Percentiles rank a stretch among this genome's conserved stretches.
phyloP scores from a whole-genome alignment of 1,140 invertebrate genomes.

The Nephotettix cincticeps region DNA sequence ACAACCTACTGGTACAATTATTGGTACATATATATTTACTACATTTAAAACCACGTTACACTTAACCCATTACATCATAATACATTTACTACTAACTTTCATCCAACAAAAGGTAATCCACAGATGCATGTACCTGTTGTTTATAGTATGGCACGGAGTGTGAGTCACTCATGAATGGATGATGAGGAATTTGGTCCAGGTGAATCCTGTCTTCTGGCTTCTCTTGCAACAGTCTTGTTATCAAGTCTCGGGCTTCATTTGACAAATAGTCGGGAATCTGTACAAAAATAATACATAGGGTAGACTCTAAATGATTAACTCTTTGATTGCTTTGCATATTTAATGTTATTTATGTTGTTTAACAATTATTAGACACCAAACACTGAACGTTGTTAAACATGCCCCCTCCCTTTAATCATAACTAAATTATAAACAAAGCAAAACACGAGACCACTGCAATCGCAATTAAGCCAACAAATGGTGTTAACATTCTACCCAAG shows the following conservation, averaged over 20 bases:
- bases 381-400: neutral
- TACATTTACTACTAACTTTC: no score
- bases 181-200: conserved; percentile 70
- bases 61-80: no score
- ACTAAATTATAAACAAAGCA: neutral
- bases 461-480: neutral
- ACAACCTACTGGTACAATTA: no score
- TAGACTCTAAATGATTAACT: neutral
- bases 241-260: conserved; percentile 79
- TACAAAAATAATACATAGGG: conserved; percentile 21
- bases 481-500: no score
- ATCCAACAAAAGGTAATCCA: no score
- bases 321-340: neutral
- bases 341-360: neutral
- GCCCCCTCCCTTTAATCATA: neutral
- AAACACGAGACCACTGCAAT: neutral
- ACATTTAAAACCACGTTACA: no score
- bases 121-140: neutral
- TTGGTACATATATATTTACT: no score
- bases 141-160: neutral
- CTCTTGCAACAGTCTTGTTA: conserved; percentile 80
- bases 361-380: neutral
- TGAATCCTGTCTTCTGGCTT: conserved; percentile 82
- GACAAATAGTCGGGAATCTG: conserved; percentile 77
- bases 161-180: conserved; percentile 68